phyloP scores from a whole-genome alignment of 2,113 vertebrate genomes.

The Spizaetus ornatus region DNA sequence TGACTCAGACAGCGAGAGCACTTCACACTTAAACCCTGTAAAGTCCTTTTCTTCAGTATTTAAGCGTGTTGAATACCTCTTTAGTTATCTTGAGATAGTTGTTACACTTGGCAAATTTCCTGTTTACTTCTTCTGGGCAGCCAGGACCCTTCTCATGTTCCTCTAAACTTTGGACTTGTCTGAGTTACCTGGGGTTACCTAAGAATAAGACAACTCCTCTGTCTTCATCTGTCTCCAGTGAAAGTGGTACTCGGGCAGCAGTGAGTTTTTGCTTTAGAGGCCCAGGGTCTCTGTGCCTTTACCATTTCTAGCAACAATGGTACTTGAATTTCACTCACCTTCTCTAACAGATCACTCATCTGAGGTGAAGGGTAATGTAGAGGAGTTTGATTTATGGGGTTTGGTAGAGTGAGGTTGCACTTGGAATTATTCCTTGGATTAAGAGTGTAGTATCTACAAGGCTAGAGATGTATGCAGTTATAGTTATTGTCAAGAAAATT shows the following conservation, averaged over 20 bases:
- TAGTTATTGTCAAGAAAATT: neutral
- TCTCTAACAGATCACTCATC: neutral
- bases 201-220: neutral
- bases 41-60: neutral
- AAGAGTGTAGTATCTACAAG: neutral
- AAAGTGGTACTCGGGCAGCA: neutral
- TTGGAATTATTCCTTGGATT: neutral
- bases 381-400: neutral
- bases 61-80: neutral
- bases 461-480: neutral
- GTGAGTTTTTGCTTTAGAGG: neutral
- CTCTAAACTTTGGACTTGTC: neutral
- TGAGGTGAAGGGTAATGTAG: neutral
- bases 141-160: neutral
- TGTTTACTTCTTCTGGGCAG: neutral
- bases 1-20: neutral
- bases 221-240: neutral
- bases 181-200: neutral
- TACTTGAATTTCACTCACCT: neutral
- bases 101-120: neutral
- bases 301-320: neutral
- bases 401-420: neutral
- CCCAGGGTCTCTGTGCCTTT: neutral
- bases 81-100: neutral
- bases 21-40: neutral